Evolutionary conservation across 2,113 vertebrate genomes (phyloP).

Genomic region (Peromyscus polionotus): DNA sequence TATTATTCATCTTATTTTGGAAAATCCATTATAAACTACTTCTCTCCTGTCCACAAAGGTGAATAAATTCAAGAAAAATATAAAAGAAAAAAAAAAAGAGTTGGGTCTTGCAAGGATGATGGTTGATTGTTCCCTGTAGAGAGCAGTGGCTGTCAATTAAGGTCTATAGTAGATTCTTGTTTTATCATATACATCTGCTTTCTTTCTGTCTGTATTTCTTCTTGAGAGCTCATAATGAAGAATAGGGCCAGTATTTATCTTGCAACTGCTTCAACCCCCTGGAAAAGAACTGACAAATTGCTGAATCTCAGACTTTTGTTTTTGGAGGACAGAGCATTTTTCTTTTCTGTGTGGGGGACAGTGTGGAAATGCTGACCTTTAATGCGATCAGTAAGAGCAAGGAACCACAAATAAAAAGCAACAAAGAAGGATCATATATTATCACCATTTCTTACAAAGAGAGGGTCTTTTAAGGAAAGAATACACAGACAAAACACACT

Average conservation of each 20-base stretch:
- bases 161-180: not conserved
- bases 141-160: slow-evolving; percentile 10
- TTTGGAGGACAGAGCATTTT: not conserved
- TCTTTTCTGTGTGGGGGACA: not conserved
- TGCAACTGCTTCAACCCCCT: not conserved
- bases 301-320: not conserved
- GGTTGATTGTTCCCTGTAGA: not conserved
- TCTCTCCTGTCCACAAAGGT: slow-evolving; percentile 59
- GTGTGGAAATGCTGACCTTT: slow-evolving; percentile 8
- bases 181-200: not conserved
- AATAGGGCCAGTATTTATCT: not conserved
- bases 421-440: not conserved
- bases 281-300: not conserved
- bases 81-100: slow-evolving; percentile 38
- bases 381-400: not conserved
- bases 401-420: slow-evolving; percentile 15
- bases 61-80: slow-evolving; percentile 67
- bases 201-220: not conserved
- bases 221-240: not conserved
- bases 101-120: not conserved
- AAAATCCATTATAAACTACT: slow-evolving; percentile 72
- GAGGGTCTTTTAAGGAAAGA: not conserved
- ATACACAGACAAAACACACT: not conserved
- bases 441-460: not conserved
- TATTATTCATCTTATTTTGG: slow-evolving; percentile 78